A percentile compares a stretch with the other conserved stretches of the same genome.
These are phyloP conservation scores for Andrena flavipes DNA, from an alignment of 2,888 invertebrate species.

Conservation along the genomic window DNA sequence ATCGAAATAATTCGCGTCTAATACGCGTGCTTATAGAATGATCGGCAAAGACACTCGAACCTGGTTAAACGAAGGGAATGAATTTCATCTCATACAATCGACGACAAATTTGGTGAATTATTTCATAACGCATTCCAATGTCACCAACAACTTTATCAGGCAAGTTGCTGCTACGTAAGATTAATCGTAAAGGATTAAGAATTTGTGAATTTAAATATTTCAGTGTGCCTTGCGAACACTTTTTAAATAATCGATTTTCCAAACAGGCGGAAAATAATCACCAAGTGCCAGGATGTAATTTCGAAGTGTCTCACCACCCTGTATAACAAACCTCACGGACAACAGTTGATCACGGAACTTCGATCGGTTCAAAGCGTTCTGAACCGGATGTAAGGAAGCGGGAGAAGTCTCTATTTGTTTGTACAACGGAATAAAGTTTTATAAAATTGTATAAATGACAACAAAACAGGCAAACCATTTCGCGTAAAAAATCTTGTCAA, in stretches of 20 bases:
- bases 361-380: slow-evolving; percentile 87
- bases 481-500: not conserved
- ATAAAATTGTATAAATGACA: slow-evolving; percentile 48
- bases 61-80: slow-evolving; percentile 94
- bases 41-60: slow-evolving; percentile 93
- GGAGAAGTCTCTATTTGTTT: not conserved
- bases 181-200: not conserved
- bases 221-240: too few species aligned
- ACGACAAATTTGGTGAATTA: slow-evolving; percentile 90
- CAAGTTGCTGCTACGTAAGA: slow-evolving; percentile 70
- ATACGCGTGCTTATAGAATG: slow-evolving; percentile 85
- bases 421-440: slow-evolving; percentile 19
- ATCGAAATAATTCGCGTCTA: not conserved
- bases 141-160: slow-evolving; percentile 85
- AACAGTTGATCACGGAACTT: slow-evolving; percentile 87
- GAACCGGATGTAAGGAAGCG: slow-evolving; percentile 81
- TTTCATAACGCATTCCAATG: slow-evolving; percentile 87
- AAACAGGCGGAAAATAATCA: slow-evolving; percentile 88
- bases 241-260: not conserved
- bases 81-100: slow-evolving; percentile 93
- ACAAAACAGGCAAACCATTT: not conserved
- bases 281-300: slow-evolving; percentile 91
- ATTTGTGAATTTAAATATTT: too few species aligned
- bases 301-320: slow-evolving; percentile 91
- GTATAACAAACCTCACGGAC: slow-evolving; percentile 90